Evolutionary conservation across 2,888 invertebrate species (phyloP).

Genomic region (Dolichomitus sp.): DNA sequence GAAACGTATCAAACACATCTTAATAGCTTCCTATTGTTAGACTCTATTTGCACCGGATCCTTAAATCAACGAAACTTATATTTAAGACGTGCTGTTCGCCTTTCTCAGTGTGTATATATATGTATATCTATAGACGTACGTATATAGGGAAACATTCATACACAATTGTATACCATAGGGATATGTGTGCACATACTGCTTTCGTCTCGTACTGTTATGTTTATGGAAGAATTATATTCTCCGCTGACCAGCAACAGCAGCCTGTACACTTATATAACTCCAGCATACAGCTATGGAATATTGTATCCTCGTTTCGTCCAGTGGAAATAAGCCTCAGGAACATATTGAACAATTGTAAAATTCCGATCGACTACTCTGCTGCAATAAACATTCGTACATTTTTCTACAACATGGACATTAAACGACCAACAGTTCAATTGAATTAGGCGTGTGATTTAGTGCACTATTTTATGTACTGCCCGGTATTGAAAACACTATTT

Average conservation of each 20-base stretch:
- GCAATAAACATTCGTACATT: constrained; percentile 33
- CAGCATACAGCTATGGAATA: constrained; percentile 14
- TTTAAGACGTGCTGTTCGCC: not conserved
- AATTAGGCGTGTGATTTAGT: constrained; percentile 43
- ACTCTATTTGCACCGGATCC: not conserved
- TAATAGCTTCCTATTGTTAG: not conserved
- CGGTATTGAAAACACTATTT: not conserved
- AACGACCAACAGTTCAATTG: constrained; percentile 22
- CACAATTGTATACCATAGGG: constrained; percentile 3
- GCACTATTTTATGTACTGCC: constrained; percentile 7
- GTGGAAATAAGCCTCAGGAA: constrained; percentile 26
- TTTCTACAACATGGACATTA: constrained; percentile 1
- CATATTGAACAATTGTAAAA: constrained; percentile 45
- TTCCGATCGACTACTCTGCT: constrained; percentile 27
- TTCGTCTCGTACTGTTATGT: constrained; percentile 55
- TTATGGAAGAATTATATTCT: constrained; percentile 57
- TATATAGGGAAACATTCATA: constrained; percentile 27
- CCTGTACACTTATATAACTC: constrained; percentile 28
- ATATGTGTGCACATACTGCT: constrained; percentile 42
- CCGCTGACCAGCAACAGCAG: constrained; percentile 42
- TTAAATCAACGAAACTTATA: not conserved
- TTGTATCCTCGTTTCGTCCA: constrained; percentile 30
- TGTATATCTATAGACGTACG: constrained; percentile 31
- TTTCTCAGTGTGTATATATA: not conserved
- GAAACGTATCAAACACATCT: not conserved